Base-by-base conservation (phyloP, 2,797 vertebrate species). In the Synaphobranchus kaupii region DNA sequence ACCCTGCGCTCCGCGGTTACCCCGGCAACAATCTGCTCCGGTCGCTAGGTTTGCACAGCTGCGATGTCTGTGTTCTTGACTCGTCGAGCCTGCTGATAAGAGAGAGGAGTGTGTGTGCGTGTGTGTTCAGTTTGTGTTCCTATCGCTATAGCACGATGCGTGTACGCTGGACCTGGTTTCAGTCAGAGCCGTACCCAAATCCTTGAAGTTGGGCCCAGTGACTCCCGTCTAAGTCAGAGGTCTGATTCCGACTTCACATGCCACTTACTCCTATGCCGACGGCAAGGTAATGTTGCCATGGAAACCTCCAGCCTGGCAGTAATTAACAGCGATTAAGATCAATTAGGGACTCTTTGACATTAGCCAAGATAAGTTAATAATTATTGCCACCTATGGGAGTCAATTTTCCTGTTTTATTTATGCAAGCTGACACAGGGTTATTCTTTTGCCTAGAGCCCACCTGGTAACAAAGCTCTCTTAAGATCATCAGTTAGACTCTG, bases 281-380 rank as follows among this genome's bases (percentile, higher is more conserved):
- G 28, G 54, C 66, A 50, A n/a, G 6, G 58, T 66, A n/a, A 58
- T 71, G 68, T 68, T 71, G 56, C 76, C 10, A 82, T 76, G 17
- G 25, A 85, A 88, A 85, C 87, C 47, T 48, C 68, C 82, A 25
- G 52, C 68, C 85, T 71, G 44, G 52, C 88, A 44, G 83, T 86
- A 89, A 89, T 89, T 89, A 84, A 89, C 68, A 81, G 85, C 39
- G 44, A 88, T 87, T 89, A 89, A 85, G 47, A 87, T 68, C 56
- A 84, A 88, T 88, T 84, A 84, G 60, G 83, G 66, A 1, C 54
- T 80, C 56, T 86, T 83, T 87, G 54, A 88, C 56, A 28, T 86
- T 76, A 81, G 85, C 58, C 71, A 68, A 80, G 80, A 84, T 84
- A 76, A 83, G 82, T 66, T 68, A 47, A 84, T 88, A 86, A 89